Conservation (phyloP, 2,888 invertebrate genomes). For the Dicranocentrus wangi region DNA sequence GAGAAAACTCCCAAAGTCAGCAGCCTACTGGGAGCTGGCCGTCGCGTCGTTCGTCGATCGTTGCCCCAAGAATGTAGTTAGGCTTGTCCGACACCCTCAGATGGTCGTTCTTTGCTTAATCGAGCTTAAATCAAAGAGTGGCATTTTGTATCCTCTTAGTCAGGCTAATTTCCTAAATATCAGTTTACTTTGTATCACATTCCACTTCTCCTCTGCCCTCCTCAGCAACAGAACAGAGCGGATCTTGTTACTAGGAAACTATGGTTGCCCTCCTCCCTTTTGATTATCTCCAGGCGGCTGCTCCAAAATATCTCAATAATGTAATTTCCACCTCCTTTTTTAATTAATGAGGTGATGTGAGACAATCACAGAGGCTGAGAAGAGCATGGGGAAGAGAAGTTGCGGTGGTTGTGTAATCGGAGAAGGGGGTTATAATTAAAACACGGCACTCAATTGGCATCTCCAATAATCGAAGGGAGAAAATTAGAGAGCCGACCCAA, state of each 20-base stretch:
- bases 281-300: no score
- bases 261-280: neutral
- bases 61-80: neutral
- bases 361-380: neutral
- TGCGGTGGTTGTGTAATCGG: neutral
- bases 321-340: slow-evolving; percentile 40
- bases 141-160: neutral
- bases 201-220: slow-evolving; percentile 9
- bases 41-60: no score
- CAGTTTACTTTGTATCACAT: slow-evolving; percentile 32
- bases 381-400: neutral
- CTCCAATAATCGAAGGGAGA: neutral
- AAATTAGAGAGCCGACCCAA: neutral
- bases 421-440: neutral
- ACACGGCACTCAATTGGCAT: neutral
- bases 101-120: neutral
- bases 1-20: no score
- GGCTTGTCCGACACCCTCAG: neutral
- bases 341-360: slow-evolving; percentile 49
- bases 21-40: no score
- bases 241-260: neutral
- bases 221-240: neutral
- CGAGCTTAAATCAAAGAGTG: neutral
- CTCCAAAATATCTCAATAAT: slow-evolving; percentile 5
- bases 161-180: slow-evolving; percentile 32